A percentile compares a stretch with the other conserved stretches of the same genome.
Conservation (phyloP, 2,113 vertebrate genomes). For the Todiramphus chloris region DNA sequence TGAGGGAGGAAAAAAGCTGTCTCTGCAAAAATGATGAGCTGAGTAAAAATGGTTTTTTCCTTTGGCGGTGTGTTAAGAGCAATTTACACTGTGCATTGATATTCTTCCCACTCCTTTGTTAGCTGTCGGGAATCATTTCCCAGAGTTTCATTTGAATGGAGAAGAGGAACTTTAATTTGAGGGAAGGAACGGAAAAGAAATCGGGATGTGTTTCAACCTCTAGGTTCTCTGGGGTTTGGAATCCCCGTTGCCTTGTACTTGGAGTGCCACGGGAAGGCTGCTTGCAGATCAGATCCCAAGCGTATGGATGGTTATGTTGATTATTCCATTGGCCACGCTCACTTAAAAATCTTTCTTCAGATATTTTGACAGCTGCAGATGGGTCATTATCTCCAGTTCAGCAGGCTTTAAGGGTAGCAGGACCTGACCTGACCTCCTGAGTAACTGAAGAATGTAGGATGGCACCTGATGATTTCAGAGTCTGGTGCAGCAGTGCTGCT, state of each 20-base stretch:
- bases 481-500: neutral
- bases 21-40: slow-evolving; percentile 25
- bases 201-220: neutral
- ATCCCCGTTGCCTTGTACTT: neutral
- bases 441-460: neutral
- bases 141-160: neutral
- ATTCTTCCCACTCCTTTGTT: neutral
- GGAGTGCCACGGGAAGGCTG: neutral
- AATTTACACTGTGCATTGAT: neutral
- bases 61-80: neutral
- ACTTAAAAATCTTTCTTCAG: neutral
- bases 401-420: neutral
- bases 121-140: neutral
- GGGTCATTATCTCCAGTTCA: neutral
- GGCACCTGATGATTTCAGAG: neutral
- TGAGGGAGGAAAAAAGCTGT: neutral
- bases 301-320: neutral
- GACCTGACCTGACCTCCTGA: neutral
- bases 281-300: neutral
- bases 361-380: neutral
- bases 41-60: neutral
- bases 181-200: neutral
- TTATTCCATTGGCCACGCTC: accelerated
- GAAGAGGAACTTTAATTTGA: neutral
- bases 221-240: neutral